Evolutionary conservation across 1,140 invertebrate genomes (phyloP), one percentile per base, ranked within the genome.

Genomic region (Trachymyrmex septentrionalis): DNA sequence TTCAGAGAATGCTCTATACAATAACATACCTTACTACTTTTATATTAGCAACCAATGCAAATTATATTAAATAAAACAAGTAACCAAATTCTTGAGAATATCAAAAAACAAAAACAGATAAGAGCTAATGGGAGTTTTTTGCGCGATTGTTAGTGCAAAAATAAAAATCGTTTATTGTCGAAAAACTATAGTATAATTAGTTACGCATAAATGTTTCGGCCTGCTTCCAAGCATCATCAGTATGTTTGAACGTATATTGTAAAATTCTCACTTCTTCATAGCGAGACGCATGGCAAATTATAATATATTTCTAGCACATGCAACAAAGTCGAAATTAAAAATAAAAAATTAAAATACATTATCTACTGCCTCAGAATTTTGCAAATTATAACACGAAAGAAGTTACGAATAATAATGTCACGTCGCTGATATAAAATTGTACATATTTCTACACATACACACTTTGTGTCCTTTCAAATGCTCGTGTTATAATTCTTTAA

Each of bases 261-360:
- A 34, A 34, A 34, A 34, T 34, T 34, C 30, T 34, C 30, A 34
- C 30, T 34, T 34, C 30, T 34, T 5, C 30, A 34, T 6, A 5
- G 6, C 30, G 30, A 34, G 30, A 34, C 30, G 30, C 30, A 34
- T 34, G 30, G 24, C 12, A 63, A 63, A 63, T 4, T 6, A 12
- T n/a, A n/a, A n/a, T n/a, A n/a, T 21, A 63, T 63, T 63, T 63
- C 24, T 63, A 63, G 5, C 9, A 63, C 0, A 27, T 19, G 14
- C n/a, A 63, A 59, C 24, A 27, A 73, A 57, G n/a, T 57, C 55
- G 14, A n/a, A n/a, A 73, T 57, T 72, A 27, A n/a, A 30, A 53
- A 7, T 57, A 55, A 73, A 73, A 73, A n/a, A 57, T 34, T 73
- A 57, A n/a, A n/a, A n/a, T 21, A 21, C n/a, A 2, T 61, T 61